Base-by-base conservation (phyloP, 2,888 invertebrate species). In the Tetranychus truncatus region DNA sequence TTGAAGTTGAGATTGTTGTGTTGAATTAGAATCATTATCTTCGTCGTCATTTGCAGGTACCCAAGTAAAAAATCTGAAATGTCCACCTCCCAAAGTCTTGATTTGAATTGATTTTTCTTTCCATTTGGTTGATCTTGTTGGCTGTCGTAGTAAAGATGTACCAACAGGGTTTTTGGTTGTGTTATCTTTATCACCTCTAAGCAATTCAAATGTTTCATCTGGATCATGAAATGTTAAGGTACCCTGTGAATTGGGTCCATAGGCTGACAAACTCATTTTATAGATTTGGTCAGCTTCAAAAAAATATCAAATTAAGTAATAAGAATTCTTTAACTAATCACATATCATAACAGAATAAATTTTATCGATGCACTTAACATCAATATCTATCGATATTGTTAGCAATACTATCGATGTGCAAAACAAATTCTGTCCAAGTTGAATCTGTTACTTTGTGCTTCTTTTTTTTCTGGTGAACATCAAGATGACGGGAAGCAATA, bases 91-190 rank as follows among this genome's bases (percentile, higher is more conserved):
- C 86, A 95, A 89, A 24, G 95, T 95, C 83, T 95, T 92, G 82
- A 95, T 95, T 84, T 95, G 93, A 77, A 95, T 95, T 84, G 95
- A 93, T 83, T 95, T 95, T 84, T 95, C 95, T 84, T 94, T 94
- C 95, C 95, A 95, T 83, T 92, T 90, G 78, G 91, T 86, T 8
- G 81, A 80, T 15, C 74, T 24, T 55, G 55, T 55, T 55, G 55
- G 55, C 15, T 55, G 55, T 55, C 15, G 5, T 9, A 55, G 55
- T 55, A 55, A 6, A 55, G 6, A 5, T 9, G 55, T 55, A 15
- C 55, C 55, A 55, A 55, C 55, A 9, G 7, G 55, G 55, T 55
- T 55, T 55, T 8, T 55, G 9, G 34, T 6, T 2, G 66, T 5
- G 66, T 20, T n/a, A 66, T 18, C 66, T 34, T 34, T 34, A 34